These are phyloP conservation scores for Drosophila leontia DNA, from an alignment of 1,140 invertebrate species.

Conservation along the genomic window DNA sequence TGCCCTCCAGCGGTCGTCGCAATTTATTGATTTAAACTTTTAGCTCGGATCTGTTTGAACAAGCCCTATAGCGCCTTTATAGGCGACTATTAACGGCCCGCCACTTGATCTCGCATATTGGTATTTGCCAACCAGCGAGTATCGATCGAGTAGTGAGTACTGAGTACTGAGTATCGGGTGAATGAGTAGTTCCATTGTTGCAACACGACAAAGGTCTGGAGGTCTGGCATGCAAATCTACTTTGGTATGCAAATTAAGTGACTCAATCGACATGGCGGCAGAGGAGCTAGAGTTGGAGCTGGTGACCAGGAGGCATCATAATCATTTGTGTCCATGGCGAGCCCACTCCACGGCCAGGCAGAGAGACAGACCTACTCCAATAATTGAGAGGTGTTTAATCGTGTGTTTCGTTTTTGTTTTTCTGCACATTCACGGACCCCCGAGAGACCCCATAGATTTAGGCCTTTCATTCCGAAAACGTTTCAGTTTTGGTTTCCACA, in stretches of 20 bases:
- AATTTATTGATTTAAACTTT: conserved; percentile 82
- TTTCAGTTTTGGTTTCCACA: conserved; percentile 30
- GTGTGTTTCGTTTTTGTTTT: conserved; percentile 78
- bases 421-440: conserved; percentile 78
- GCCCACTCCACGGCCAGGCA: conserved; percentile 62
- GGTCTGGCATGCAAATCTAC: conserved; percentile 77
- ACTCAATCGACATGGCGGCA: conserved; percentile 64
- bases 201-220: conserved; percentile 42
- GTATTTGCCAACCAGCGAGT: conserved; percentile 25
- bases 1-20: conserved; percentile 50
- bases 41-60: conserved; percentile 69
- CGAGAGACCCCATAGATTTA: conserved; percentile 40
- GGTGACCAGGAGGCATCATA: conserved; percentile 63
- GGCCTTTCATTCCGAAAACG: conserved; percentile 31
- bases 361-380: conserved; percentile 51
- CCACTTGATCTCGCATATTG: conserved; percentile 52
- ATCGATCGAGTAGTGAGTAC: conserved; percentile 8
- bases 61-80: conserved; percentile 68
- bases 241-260: conserved; percentile 82
- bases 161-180: conserved; percentile 3
- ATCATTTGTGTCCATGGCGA: conserved; percentile 68
- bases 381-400: conserved; percentile 85
- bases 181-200: conserved; percentile 59
- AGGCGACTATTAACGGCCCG: conserved; percentile 66
- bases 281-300: conserved; percentile 12